Evolutionary conservation across 2,113 vertebrate genomes (phyloP), one percentile per base, ranked within the genome.

Genomic region (Mesitornis unicolor): DNA sequence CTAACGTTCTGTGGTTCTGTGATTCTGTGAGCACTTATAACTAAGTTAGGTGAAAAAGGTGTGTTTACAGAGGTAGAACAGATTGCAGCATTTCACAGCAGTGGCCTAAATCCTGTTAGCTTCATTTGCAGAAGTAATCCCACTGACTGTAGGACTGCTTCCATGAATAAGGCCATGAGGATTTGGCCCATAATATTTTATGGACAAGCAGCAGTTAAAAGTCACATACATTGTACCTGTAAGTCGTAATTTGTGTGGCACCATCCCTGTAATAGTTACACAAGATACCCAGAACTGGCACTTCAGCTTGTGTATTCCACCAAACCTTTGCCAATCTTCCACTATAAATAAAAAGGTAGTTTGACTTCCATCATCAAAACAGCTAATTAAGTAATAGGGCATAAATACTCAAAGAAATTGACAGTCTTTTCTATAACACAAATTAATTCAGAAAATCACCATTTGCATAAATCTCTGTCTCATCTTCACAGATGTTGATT

Each of bases 391-490:
- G 97, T 97, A 97, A 97, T 96, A 91, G 73, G 64, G 38, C 61
- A 96, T 97, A 97, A 97, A 97, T 97, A 96, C 88, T 96, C 56
- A 90, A 96, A 97, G 95, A 97, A 98, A 95, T 75, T 97, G 97
- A 89, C 95, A 97, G 92, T 84, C 89, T 97, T 95, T 97, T 96
- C 94, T 96, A 84, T 96, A 96, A 97, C 89, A 92, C 60, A 60
- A 84, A 98, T 98, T 98, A 98, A 98, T 98, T 97, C 95, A 96
- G 95, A 98, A 97, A 65, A 84, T 75, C 84, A 76, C 64, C 51
- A 98, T 98, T 98, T 98, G 96, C 98, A 98, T 98, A 98, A 97
- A 98, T 98, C 94, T 98, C 81, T 95, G 97, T 95, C 97, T 97
- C 93, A 80, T 97, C 97, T 98, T 97, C 97, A 97, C 97, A 98